Evolutionary conservation across 1,140 invertebrate species (phyloP).

Genomic region (Saccostrea echinata): DNA sequence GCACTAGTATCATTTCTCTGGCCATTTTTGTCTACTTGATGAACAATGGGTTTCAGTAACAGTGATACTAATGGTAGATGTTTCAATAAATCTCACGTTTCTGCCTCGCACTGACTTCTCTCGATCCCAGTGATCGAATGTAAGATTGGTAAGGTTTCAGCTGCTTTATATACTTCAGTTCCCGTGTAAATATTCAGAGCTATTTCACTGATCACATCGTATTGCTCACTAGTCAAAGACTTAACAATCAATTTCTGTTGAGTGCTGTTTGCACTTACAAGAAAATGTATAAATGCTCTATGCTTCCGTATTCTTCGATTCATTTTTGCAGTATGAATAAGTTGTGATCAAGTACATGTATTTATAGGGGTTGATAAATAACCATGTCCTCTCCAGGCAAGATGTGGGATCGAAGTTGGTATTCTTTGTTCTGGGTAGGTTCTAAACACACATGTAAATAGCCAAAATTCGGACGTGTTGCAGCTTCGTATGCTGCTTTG

Average conservation of each 20-base stretch:
- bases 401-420: constrained; percentile 47
- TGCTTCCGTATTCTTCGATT: constrained; percentile 22
- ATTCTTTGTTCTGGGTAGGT: constrained; percentile 35
- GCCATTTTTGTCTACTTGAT: constrained; percentile 43
- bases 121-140: constrained; percentile 40
- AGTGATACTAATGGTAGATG: constrained; percentile 1
- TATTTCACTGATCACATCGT: constrained; percentile 44
- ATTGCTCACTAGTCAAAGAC: constrained; percentile 27
- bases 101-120: not conserved
- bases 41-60: constrained; percentile 42
- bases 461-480: constrained; percentile 27
- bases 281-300: not conserved
- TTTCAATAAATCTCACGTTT: constrained; percentile 37
- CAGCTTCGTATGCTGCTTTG: constrained; percentile 35
- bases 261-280: not conserved
- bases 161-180: constrained; percentile 20
- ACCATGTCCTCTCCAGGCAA: constrained; percentile 50
- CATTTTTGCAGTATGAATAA: constrained; percentile 30
- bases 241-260: constrained; percentile 43
- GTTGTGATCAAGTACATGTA: not conserved
- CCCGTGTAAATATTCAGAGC: constrained; percentile 47
- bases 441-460: constrained; percentile 51
- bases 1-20: constrained; percentile 45
- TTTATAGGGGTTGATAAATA: constrained; percentile 45
- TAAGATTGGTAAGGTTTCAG: constrained; percentile 35